Conservation (phyloP, 2,113 vertebrate genomes). For the Hydropotes inermis region DNA sequence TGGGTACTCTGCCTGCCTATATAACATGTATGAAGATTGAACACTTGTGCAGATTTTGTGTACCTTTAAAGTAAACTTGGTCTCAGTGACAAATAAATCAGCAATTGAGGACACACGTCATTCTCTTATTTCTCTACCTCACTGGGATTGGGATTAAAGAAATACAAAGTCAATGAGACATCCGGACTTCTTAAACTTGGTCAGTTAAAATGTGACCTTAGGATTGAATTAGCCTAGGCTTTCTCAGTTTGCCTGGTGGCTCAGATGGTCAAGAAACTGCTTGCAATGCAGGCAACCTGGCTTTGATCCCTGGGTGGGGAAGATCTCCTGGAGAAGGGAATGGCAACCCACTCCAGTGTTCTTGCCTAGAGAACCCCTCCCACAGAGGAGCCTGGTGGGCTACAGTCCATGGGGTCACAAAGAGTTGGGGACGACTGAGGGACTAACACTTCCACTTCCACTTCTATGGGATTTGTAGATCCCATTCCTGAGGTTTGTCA, state of each 20-base stretch:
- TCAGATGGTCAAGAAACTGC: not conserved
- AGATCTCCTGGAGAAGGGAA: not conserved
- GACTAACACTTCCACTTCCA: not conserved
- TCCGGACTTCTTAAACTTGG: not conserved
- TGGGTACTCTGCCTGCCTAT: not conserved
- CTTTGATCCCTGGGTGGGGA: not conserved
- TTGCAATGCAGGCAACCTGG: not conserved
- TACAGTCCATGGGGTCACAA: not conserved
- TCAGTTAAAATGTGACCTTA: not conserved
- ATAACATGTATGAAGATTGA: constrained; percentile 17
- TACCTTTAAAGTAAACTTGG: constrained; percentile 24
- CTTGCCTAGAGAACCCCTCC: not conserved
- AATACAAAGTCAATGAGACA: constrained; percentile 6
- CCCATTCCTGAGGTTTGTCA: not conserved
- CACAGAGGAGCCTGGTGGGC: not conserved
- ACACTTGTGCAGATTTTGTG: not conserved
- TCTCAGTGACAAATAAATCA: constrained; percentile 28
- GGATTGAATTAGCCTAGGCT: not conserved
- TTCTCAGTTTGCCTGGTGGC: not conserved
- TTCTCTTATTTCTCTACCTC: not conserved
- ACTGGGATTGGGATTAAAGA: not conserved
- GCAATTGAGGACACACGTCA: not conserved
- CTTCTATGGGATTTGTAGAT: not conserved
- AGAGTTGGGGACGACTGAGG: not conserved
- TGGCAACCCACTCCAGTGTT: not conserved